These are phyloP conservation scores for Xerus inauris DNA, from an alignment of 2,113 vertebrate species.

Conservation along the genomic window DNA sequence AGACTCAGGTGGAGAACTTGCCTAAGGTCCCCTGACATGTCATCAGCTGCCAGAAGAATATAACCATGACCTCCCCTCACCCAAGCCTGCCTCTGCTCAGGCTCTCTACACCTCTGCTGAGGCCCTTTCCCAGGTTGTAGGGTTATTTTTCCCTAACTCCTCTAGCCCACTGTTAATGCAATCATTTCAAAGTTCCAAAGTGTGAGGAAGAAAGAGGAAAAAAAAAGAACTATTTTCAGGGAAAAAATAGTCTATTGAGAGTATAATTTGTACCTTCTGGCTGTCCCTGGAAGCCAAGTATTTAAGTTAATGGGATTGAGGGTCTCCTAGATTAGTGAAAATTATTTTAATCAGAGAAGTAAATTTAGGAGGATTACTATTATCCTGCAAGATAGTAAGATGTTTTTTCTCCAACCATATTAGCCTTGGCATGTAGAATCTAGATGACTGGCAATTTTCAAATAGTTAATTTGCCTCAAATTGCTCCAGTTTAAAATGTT, in stretches of 20 bases:
- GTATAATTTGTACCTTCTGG: constrained; percentile 48
- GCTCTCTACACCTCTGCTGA: neutral
- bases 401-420: neutral
- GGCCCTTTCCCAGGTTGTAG: neutral
- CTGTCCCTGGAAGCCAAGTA: constrained; percentile 50
- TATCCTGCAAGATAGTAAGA: constrained; percentile 16
- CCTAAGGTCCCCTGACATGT: constrained; percentile 7
- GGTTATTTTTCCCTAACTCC: neutral
- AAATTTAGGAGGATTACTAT: constrained; percentile 54
- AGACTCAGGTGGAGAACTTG: constrained; percentile 25
- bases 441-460: constrained; percentile 57
- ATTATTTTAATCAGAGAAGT: constrained; percentile 65
- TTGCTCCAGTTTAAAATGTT: constrained; percentile 21
- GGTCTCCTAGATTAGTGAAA: constrained; percentile 13
- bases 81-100: neutral
- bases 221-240: neutral
- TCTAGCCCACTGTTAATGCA: neutral
- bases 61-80: neutral
- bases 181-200: constrained; percentile 12
- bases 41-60: constrained; percentile 24
- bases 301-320: constrained; percentile 70
- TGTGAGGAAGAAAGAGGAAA: neutral
- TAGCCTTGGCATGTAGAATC: constrained; percentile 11
- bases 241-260: constrained; percentile 11
- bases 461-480: constrained; percentile 63